These are phyloP conservation scores for Tetrax tetrax DNA, from an alignment of 2,113 vertebrate species.

Conservation along the genomic window DNA sequence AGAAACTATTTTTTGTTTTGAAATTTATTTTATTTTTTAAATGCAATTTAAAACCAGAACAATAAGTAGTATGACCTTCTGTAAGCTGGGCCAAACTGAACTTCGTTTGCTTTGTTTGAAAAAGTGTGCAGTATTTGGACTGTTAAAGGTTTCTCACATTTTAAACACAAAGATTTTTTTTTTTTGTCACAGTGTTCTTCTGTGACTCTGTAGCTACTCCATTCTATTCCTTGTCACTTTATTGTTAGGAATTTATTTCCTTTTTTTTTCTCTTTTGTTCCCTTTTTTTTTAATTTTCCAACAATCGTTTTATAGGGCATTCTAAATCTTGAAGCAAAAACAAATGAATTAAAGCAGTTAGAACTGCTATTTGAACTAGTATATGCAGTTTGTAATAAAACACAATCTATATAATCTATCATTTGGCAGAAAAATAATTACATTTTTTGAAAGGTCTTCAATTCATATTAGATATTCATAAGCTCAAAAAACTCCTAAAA, in stretches of 20 bases:
- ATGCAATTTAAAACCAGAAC: rapidly evolving
- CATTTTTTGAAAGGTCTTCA: constrained; percentile 36
- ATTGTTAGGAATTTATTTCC: neutral
- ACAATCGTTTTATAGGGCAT: neutral
- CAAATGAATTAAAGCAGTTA: neutral
- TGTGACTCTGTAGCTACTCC: neutral
- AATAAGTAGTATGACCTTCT: neutral
- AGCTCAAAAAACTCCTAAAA: neutral
- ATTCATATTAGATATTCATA: constrained; percentile 47
- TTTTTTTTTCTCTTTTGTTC: neutral
- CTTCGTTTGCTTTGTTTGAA: neutral
- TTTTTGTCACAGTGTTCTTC: neutral
- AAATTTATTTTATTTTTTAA: neutral
- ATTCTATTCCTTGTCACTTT: neutral
- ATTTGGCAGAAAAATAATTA: constrained; percentile 43
- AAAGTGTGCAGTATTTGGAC: neutral
- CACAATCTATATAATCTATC: constrained; percentile 7
- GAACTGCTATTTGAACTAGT: neutral
- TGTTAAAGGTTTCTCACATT: neutral
- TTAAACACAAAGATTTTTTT: neutral
- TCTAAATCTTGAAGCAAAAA: neutral
- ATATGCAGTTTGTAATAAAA: neutral
- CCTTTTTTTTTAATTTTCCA: neutral
- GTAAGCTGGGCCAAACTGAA: neutral
- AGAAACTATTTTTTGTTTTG: neutral